Conservation (phyloP, 2,113 vertebrate genomes). For the Aleadryas rufinucha region DNA sequence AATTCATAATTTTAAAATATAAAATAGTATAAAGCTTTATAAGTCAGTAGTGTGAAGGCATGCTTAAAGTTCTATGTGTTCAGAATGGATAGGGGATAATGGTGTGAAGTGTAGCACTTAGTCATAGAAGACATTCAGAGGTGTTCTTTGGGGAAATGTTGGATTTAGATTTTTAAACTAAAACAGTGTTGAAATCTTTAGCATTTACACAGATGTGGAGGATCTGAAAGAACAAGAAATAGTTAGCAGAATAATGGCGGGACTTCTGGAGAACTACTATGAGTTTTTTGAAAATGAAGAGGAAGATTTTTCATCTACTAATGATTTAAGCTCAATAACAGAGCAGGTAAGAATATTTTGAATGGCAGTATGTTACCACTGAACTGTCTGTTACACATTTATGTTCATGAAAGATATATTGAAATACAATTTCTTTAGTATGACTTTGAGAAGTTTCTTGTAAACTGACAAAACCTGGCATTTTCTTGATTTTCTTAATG, state of each 20-base stretch:
- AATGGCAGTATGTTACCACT: neutral
- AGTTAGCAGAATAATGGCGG: slow-evolving; percentile 90
- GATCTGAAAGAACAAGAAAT: slow-evolving; percentile 93
- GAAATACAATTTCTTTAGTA: neutral
- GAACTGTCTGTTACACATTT: neutral
- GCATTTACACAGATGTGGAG: slow-evolving; percentile 88
- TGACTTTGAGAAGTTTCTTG: neutral
- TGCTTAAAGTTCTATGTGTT: neutral
- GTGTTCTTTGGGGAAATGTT: neutral
- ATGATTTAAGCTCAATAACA: slow-evolving; percentile 96
- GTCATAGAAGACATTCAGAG: neutral
- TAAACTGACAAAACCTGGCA: neutral
- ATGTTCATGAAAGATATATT: neutral
- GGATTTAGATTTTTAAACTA: neutral
- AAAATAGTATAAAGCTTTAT: neutral
- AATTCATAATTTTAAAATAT: neutral
- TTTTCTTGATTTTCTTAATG: neutral
- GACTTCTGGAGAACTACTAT: slow-evolving; percentile 94
- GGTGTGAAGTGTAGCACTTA: neutral
- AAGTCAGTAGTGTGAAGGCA: neutral
- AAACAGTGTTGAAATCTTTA: slow-evolving; percentile 54
- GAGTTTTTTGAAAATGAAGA: slow-evolving; percentile 94
- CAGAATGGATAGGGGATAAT: neutral
- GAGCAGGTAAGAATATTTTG: slow-evolving; percentile 83
- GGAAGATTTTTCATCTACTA: slow-evolving; percentile 92